Base-by-base conservation (phyloP, 2,113 vertebrate species). In the Embiotoca jacksoni region DNA sequence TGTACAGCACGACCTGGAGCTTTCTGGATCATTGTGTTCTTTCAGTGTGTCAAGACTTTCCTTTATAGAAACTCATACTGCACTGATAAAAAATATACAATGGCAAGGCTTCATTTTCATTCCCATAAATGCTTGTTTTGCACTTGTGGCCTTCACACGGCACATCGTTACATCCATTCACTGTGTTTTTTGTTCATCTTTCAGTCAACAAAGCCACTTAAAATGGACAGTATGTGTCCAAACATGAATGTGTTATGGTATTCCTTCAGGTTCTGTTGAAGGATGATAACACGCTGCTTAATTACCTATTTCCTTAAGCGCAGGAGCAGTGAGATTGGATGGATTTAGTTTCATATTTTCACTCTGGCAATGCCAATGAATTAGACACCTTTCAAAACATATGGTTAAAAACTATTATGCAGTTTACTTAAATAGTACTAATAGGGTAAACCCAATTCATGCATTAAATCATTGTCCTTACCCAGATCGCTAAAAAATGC, bases 21-120 rank as follows among this genome's bases (percentile, higher is more conserved):
- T 54, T 33, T 64, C 16, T 47, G 68, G 53, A 72, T 65, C 4
- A 32, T 55, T 32, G 62, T 49, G 36, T 80, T 84, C 66, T 76
- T 81, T 84, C 72, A 75, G 23, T 75, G 31, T 54, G 16, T 49
- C 72, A 77, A 84, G 72, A 66, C 71, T 47, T 46, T 11, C 44
- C 68, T 62, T 72, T 65, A 78, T 78, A 58, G 72, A 82, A 71
- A 52, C 50, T 59, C 66, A 23, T 46, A 3, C 5, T 59, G 31
- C 60, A 31, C 68, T 52, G 56, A 70, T 32, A 62, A 68, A 74
- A 37, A 61, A 54, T 5, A 66, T 32, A 63, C n/a, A 65, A 35
- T 36, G 6, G 11, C 52, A 60, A 59, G 36, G 44, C 70, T 71
- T 77, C 30, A 46, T 76, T 59, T 68, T 59, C 33, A 78, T 69